Percentiles rank a stretch among this genome's conserved stretches.
These are phyloP conservation scores for Knipowitschia caucasica DNA, from an alignment of 2,797 vertebrate genomes.

Conservation along the genomic window DNA sequence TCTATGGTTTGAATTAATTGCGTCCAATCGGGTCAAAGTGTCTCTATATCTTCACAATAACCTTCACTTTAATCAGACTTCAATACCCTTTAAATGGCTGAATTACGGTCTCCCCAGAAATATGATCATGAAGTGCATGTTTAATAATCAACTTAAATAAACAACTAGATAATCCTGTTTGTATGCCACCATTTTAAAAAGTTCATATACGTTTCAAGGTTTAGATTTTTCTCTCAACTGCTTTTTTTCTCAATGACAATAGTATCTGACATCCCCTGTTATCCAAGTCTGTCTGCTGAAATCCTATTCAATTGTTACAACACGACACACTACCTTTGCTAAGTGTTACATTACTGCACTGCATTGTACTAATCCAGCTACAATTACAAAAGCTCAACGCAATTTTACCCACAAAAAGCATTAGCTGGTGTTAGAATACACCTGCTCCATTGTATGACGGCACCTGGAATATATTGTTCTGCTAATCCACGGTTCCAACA, in stretches of 20 bases:
- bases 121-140: too few relatives aligned
- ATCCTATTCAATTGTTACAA: constrained; percentile 7
- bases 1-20: too few relatives aligned
- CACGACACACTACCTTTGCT: not conserved
- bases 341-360: not conserved
- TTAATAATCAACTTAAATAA: too few relatives aligned
- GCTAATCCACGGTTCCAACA: not conserved
- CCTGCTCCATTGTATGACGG: constrained; percentile 1
- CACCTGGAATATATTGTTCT: constrained; percentile 6
- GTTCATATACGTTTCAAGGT: not conserved
- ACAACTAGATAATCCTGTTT: too few relatives aligned
- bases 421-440: not conserved
- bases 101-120: too few relatives aligned
- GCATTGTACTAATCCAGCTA: constrained; percentile 1
- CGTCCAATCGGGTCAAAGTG: too few relatives aligned
- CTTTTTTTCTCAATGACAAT: constrained; percentile 10
- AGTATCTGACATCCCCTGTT: constrained; percentile 14
- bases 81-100: too few relatives aligned
- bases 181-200: constrained; percentile 5
- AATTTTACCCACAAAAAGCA: not conserved
- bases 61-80: too few relatives aligned
- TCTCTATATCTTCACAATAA: too few relatives aligned
- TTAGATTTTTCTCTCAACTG: constrained; percentile 1
- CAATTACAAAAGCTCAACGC: constrained; percentile 7
- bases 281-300: constrained; percentile 12